These are phyloP conservation scores for Himalopsyche tibetana DNA, from an alignment of 2,888 invertebrate genomes.

Conservation along the genomic window DNA sequence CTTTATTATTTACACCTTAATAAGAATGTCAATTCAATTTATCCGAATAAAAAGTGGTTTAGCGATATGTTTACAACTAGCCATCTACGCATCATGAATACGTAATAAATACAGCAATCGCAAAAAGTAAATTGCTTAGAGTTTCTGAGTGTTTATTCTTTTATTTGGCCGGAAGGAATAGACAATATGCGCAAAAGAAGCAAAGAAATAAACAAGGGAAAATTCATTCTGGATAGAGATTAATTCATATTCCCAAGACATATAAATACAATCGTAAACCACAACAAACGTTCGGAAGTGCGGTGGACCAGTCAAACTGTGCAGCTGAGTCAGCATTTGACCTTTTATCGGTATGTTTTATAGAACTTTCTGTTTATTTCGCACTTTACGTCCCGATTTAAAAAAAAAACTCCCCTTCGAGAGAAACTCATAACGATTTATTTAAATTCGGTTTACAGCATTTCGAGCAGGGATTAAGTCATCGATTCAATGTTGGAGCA, in stretches of 20 bases:
- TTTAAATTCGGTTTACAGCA: background rate
- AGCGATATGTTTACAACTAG: too few relatives aligned
- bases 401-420: background rate
- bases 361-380: background rate
- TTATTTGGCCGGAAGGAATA: background rate
- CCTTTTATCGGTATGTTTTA: background rate
- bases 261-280: conserved; percentile 21
- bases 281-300: background rate
- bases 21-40: too few relatives aligned
- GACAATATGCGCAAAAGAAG: background rate
- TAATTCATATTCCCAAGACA: background rate
- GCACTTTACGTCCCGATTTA: background rate
- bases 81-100: too few relatives aligned
- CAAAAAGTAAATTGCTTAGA: too few relatives aligned
- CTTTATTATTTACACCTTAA: too few relatives aligned
- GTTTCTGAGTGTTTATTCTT: background rate
- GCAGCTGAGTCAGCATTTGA: background rate
- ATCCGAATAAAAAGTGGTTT: too few relatives aligned
- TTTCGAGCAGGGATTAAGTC: background rate
- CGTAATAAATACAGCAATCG: too few relatives aligned
- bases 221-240: conserved; percentile 6
- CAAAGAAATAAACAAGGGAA: background rate
- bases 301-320: background rate
- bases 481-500: background rate
- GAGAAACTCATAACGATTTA: background rate